A percentile compares a stretch with the other conserved stretches of the same genome.
phyloP scores from a whole-genome alignment of 2,888 invertebrate species.

The Caenorhabditis virilis region DNA sequence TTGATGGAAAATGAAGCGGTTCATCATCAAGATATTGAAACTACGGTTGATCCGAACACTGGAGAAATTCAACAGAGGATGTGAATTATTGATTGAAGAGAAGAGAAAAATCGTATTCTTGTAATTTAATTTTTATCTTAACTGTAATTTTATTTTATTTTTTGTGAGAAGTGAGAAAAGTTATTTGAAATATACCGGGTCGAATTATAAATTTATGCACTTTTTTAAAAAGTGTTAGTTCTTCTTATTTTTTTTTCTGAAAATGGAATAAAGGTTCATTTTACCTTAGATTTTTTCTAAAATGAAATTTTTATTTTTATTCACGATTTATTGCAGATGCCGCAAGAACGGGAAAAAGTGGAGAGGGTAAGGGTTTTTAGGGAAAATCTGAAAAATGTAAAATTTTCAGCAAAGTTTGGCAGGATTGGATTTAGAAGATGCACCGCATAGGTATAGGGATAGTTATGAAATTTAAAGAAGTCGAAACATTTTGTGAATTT shows the following conservation, averaged over 20 bases:
- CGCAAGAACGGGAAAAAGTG: background rate
- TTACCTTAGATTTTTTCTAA: background rate
- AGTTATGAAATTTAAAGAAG: background rate
- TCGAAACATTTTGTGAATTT: background rate
- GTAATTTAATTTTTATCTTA: background rate
- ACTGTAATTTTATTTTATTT: background rate
- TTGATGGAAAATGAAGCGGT: conserved; percentile 3
- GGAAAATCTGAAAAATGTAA: background rate
- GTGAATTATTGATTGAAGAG: background rate
- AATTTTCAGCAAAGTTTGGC: conserved; percentile 15
- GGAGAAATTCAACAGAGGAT: background rate
- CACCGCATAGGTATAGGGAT: conserved; percentile 14
- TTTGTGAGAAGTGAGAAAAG: conserved; percentile 1
- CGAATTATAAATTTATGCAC: background rate
- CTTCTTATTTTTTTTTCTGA: background rate
- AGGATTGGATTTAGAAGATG: conserved; percentile 31
- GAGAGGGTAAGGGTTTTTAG: background rate
- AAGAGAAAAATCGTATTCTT: background rate
- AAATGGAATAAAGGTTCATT: too few relatives aligned
- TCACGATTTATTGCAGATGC: background rate
- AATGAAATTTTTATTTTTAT: too few relatives aligned
- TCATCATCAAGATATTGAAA: background rate
- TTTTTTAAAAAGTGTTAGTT: background rate
- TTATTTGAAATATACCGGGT: too few relatives aligned
- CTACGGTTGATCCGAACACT: background rate